phyloP scores from a whole-genome alignment of 2,888 invertebrate genomes.

The Pecten maximus region DNA sequence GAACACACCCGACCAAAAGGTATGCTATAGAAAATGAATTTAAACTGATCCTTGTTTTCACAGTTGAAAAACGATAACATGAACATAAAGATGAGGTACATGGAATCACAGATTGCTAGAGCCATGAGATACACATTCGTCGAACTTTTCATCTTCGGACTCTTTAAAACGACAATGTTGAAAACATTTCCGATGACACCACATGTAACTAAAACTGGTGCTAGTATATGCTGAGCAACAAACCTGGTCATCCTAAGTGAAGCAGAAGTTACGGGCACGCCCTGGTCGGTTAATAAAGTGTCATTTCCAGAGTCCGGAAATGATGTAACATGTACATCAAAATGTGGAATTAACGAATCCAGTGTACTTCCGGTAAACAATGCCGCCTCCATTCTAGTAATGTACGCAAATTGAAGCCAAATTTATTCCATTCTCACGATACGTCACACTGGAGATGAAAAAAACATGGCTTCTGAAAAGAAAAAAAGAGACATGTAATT shows the following conservation, averaged over 20 bases:
- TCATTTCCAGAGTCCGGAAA: not conserved
- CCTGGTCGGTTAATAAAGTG: not conserved
- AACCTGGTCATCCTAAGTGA: conserved; percentile 65
- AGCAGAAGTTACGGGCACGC: conserved; percentile 17
- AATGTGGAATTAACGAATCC: not conserved
- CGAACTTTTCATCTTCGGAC: conserved; percentile 79
- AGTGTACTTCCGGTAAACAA: not conserved
- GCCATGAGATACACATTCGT: conserved; percentile 87
- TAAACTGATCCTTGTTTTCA: conserved; percentile 85
- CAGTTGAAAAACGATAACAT: conserved; percentile 85
- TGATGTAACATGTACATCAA: not conserved
- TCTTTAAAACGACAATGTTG: conserved; percentile 79
- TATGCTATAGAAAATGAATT: conserved; percentile 84
- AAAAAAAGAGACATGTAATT: too few species aligned
- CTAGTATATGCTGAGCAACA: conserved; percentile 73
- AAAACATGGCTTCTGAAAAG: not conserved
- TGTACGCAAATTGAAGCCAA: not conserved
- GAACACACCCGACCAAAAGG: conserved; percentile 86
- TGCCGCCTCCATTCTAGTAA: not conserved
- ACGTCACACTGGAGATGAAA: not conserved
- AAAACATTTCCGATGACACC: conserved; percentile 79
- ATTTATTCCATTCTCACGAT: not conserved
- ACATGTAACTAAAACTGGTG: conserved; percentile 74
- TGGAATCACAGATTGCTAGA: conserved; percentile 88
- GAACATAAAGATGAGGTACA: conserved; percentile 87